Percentiles rank a stretch among this genome's conserved stretches.
These are phyloP conservation scores for Pteria penguin DNA, from an alignment of 2,888 invertebrate genomes.

Conservation along the genomic window DNA sequence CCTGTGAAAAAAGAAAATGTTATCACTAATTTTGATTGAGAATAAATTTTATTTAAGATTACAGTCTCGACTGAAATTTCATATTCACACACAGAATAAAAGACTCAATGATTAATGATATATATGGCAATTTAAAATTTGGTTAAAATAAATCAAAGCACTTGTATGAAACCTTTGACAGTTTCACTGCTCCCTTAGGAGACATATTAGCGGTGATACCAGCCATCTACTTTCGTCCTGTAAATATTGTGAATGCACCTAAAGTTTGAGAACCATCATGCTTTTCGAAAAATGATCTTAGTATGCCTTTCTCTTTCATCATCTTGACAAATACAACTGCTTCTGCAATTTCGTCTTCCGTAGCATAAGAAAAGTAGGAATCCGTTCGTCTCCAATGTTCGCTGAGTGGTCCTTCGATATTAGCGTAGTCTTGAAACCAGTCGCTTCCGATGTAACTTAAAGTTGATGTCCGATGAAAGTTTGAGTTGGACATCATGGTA, in stretches of 20 bases:
- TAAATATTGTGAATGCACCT: constrained; percentile 13
- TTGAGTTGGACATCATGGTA: not conserved
- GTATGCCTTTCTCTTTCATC: constrained; percentile 20
- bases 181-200: too few relatives aligned
- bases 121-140: too few relatives aligned
- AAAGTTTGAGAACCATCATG: constrained; percentile 2
- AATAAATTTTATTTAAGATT: too few relatives aligned
- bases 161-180: too few relatives aligned
- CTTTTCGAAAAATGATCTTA: constrained; percentile 8
- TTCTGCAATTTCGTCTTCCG: constrained; percentile 9
- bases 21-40: too few relatives aligned
- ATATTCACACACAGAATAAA: too few relatives aligned
- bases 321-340: not conserved
- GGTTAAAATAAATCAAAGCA: too few relatives aligned
- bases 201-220: too few relatives aligned
- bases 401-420: constrained; percentile 26
- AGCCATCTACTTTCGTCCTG: constrained; percentile 14
- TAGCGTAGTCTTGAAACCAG: not conserved
- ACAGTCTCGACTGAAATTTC: too few relatives aligned
- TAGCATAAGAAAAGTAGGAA: constrained; percentile 17
- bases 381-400: constrained; percentile 9
- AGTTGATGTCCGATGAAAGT: not conserved
- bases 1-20: too few relatives aligned
- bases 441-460: not conserved
- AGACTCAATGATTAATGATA: too few relatives aligned